phyloP scores from a whole-genome alignment of 2,888 invertebrate species.

The Phlogophora meticulosa region DNA sequence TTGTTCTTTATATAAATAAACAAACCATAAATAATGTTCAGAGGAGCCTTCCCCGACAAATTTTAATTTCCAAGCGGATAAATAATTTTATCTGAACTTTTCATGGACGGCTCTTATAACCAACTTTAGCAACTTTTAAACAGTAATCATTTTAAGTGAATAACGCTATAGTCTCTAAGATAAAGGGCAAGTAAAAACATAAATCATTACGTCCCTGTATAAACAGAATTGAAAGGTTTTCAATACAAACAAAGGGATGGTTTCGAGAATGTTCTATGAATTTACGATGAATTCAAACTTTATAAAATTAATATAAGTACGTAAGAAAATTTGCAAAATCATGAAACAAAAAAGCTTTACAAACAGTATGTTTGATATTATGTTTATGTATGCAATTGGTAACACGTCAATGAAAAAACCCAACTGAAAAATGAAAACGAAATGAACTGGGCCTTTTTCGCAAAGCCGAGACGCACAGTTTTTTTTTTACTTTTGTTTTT shows the following conservation, averaged over 20 bases:
- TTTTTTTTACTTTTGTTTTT: no score
- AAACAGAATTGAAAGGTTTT: slow-evolving; percentile 51
- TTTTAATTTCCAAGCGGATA: slow-evolving; percentile 46
- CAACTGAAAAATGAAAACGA: background rate
- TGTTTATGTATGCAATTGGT: background rate
- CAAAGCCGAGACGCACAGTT: no score
- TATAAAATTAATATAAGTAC: slow-evolving; percentile 6
- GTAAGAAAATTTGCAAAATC: background rate
- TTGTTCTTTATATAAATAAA: slow-evolving; percentile 19
- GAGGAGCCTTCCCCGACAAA: slow-evolving; percentile 18
- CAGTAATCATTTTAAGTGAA: slow-evolving; percentile 54
- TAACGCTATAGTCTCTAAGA: slow-evolving; percentile 39
- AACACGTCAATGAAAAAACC: background rate
- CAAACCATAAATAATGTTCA: slow-evolving; percentile 41
- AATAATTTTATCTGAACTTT: slow-evolving; percentile 55
- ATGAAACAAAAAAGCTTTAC: background rate
- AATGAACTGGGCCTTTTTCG: no score
- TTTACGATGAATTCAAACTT: slow-evolving; percentile 16
- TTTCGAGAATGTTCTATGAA: slow-evolving; percentile 24
- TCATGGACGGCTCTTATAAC: slow-evolving; percentile 61
- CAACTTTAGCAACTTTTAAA: slow-evolving; percentile 60
- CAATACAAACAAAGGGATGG: slow-evolving; percentile 44
- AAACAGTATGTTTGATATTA: background rate
- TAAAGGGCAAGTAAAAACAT: slow-evolving; percentile 63
- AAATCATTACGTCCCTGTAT: slow-evolving; percentile 61